Base-by-base conservation (phyloP, 2,797 vertebrate genomes). In the Ctenopoma kingsleyae region DNA sequence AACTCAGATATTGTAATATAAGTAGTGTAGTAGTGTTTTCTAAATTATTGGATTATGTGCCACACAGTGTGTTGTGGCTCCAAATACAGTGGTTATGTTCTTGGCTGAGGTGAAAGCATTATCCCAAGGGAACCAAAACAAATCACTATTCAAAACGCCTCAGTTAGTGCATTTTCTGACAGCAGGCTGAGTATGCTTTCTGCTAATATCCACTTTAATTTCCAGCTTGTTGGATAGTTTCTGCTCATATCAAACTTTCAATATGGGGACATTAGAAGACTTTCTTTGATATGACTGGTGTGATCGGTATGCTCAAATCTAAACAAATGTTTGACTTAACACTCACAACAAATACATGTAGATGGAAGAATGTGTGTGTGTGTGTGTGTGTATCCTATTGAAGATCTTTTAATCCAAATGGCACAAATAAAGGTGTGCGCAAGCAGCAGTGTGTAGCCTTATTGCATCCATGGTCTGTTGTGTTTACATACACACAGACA, bases 401-500 rank as follows among this genome's bases (percentile, higher is more conserved):
- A 69, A 49, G 27, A 76, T 32, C 57, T 55, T 57, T 75, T 73
- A 57, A 74, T 64, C 59, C 61, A 51, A 30, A 62, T 60, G 43
- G 35, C 44, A 69, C 53, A 70, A 67, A 71, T 71, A 62, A 67
- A 83, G 67, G 67, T 49, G 63, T 63, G 64, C 50, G 32, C 22
- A 27, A 44, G 59, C 36, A 38, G 64, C 73, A 80, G 50, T 58
- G 69, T 72, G 67, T 67, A 48, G 61, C 32, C 73, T 59, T 55
- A 44, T 71, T 8, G 30, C 30, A 2, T 75, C 53, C 19, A 20
- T 76, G 58, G 36, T 57, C 52, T 74, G 4, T 40, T 16, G 38
- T 88, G 80, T 90, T 88, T 83, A 88, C 79, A 75, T 68, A 57
- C 52, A 87, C 74, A 84, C 71, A 84, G 57, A 60, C 12, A 4